These are phyloP conservation scores for Crambe crambe DNA, from an alignment of 37 sponge, comb jelly and placozoan species.

Conservation along the genomic window DNA sequence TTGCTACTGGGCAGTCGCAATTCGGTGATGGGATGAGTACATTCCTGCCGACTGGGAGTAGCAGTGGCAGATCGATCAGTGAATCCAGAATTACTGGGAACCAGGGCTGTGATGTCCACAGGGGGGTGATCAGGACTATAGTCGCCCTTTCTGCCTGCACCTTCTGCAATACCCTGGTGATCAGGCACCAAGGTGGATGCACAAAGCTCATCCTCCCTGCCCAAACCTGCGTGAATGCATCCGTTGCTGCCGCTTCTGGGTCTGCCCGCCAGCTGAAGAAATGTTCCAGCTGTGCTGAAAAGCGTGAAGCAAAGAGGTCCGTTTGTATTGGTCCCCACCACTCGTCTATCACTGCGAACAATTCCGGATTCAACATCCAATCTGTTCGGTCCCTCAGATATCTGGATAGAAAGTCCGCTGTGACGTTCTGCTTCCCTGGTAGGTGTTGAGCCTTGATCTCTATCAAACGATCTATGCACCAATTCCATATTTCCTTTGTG, in stretches of 20 bases:
- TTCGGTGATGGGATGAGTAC: not conserved
- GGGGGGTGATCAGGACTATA: conserved; percentile 9
- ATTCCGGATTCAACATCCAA: conserved; percentile 26
- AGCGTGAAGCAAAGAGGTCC: conserved; percentile 53
- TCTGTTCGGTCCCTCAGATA: conserved; percentile 24
- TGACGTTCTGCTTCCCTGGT: conserved; percentile 22
- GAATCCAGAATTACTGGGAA: conserved; percentile 20
- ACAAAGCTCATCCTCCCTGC: not conserved
- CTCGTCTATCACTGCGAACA: conserved; percentile 15
- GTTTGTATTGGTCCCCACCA: not conserved
- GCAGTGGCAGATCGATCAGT: conserved; percentile 2
- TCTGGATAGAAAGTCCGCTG: conserved; percentile 19
- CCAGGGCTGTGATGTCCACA: conserved; percentile 24
- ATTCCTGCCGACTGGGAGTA: not conserved
- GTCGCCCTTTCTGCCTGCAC: not conserved
- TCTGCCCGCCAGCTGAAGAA: conserved; percentile 43
- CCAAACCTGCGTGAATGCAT: conserved; percentile 25
- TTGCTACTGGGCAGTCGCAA: conserved; percentile 15
- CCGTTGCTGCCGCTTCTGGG: conserved; percentile 33
- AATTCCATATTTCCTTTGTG: conserved; percentile 8
- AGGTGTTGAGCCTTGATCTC: conserved; percentile 6
- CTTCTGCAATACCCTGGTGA: conserved; percentile 16
- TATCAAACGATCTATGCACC: conserved; percentile 3
- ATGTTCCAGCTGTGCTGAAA: conserved; percentile 26
- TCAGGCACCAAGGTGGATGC: conserved; percentile 36